phyloP scores from a whole-genome alignment of 2,797 vertebrate genomes.

The Hapalemur alaotrensis region DNA sequence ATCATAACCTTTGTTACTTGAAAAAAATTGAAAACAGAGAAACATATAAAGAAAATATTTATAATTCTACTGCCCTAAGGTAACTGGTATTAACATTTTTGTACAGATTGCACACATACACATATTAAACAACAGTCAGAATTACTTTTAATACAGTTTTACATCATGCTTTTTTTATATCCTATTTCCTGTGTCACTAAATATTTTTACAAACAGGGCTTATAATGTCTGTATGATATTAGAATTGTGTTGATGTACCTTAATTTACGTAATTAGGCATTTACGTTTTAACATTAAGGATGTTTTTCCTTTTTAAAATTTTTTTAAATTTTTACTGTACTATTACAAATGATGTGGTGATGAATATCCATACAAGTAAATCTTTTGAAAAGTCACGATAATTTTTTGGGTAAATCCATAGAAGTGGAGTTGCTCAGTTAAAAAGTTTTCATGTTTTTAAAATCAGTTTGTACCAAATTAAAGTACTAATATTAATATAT shows the following conservation, averaged over 20 bases:
- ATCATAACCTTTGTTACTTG: not conserved
- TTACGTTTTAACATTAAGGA: slow-evolving; percentile 30
- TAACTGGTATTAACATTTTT: slow-evolving; percentile 22
- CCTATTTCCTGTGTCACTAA: not conserved
- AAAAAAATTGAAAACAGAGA: not conserved
- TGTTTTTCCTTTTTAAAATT: not conserved
- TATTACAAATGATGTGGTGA: not conserved
- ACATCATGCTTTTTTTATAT: not conserved
- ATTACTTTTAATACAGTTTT: not conserved
- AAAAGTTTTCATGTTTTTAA: slow-evolving; percentile 35
- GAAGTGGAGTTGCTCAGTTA: not conserved
- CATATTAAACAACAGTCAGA: not conserved
- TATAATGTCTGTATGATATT: not conserved
- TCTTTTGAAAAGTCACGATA: slow-evolving; percentile 6
- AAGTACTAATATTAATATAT: not conserved
- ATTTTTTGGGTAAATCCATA: slow-evolving; percentile 9
- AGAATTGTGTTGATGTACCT: not conserved
- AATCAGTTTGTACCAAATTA: not conserved
- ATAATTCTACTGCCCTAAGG: not conserved
- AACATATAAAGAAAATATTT: not conserved
- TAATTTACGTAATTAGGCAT: not conserved
- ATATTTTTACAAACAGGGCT: not conserved
- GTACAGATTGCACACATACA: not conserved
- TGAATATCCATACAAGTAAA: slow-evolving; percentile 17
- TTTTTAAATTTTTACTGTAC: not conserved